Evolutionary conservation across 2,888 invertebrate genomes (phyloP).

Genomic region (Polyommatus icarus): DNA sequence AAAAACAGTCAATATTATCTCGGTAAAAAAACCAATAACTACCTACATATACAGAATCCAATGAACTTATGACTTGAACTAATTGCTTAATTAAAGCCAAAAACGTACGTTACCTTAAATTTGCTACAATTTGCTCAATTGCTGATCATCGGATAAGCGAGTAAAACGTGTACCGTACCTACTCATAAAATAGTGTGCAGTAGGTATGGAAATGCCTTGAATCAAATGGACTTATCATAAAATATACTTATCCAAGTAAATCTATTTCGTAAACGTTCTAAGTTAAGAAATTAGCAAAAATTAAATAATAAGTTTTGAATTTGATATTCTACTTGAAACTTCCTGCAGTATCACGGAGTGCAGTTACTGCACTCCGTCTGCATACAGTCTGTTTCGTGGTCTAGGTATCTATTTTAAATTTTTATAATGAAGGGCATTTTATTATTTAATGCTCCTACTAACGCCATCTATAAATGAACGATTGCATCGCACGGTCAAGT

Average conservation of each 20-base stretch:
- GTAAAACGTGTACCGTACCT: slow-evolving; percentile 55
- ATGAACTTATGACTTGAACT: neutral
- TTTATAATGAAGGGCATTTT: too few relatives aligned
- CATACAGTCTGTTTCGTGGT: too few relatives aligned
- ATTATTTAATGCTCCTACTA: too few relatives aligned
- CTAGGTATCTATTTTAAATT: too few relatives aligned
- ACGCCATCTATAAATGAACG: slow-evolving; percentile 12
- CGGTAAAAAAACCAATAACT: neutral
- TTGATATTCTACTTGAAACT: too few relatives aligned
- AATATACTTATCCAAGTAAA: too few relatives aligned
- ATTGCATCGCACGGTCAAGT: neutral
- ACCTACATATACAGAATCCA: neutral
- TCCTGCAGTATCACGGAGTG: too few relatives aligned
- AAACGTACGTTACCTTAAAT: slow-evolving; percentile 43
- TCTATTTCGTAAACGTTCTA: too few relatives aligned
- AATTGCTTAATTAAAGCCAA: neutral
- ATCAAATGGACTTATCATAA: neutral
- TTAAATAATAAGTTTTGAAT: too few relatives aligned
- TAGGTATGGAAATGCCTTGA: neutral
- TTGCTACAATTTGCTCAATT: slow-evolving; percentile 71
- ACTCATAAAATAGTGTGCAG: slow-evolving; percentile 54
- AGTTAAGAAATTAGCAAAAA: too few relatives aligned
- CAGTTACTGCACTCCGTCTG: too few relatives aligned
- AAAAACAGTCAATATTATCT: slow-evolving; percentile 9
- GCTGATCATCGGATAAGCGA: slow-evolving; percentile 65